phyloP scores from a whole-genome alignment of 2,113 vertebrate genomes.

The Oryzias celebensis region DNA sequence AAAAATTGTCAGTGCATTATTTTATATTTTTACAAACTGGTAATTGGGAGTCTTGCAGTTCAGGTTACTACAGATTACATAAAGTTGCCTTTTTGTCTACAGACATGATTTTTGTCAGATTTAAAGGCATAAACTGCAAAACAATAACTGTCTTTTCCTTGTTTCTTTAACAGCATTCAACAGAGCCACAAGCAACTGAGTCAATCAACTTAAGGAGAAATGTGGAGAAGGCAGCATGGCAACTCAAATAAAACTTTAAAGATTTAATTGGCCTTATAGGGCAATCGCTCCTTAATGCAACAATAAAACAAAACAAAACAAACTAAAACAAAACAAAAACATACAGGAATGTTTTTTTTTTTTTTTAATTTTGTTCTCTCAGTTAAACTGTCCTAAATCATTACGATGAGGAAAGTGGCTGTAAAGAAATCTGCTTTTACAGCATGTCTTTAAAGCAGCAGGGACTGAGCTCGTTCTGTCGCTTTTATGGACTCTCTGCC shows the following conservation, averaged over 20 bases:
- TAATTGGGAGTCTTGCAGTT: no score
- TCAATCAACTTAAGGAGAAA: conserved; percentile 16
- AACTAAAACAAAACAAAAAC: background rate
- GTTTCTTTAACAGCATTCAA: conserved; percentile 54
- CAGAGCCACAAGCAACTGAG: conserved; percentile 18
- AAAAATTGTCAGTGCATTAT: no score
- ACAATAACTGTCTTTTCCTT: conserved; percentile 39
- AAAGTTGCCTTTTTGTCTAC: no score
- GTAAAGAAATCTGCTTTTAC: conserved; percentile 65
- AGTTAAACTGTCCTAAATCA: conserved; percentile 43
- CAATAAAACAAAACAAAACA: no score
- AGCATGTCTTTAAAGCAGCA: conserved; percentile 56
- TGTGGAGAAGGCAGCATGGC: conserved; percentile 48
- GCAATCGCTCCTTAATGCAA: no score
- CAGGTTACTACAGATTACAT: no score
- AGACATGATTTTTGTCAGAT: no score
- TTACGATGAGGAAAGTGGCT: conserved; percentile 49
- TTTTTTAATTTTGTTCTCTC: conserved; percentile 2
- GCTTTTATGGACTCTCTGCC: conserved; percentile 61
- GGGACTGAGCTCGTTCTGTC: conserved; percentile 38
- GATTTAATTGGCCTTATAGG: no score
- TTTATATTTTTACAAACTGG: no score
- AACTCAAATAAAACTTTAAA: conserved; percentile 48
- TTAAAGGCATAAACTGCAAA: no score
- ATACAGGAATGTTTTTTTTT: background rate